phyloP scores from a whole-genome alignment of 2,888 invertebrate genomes.

The Tenthredo amoena region DNA sequence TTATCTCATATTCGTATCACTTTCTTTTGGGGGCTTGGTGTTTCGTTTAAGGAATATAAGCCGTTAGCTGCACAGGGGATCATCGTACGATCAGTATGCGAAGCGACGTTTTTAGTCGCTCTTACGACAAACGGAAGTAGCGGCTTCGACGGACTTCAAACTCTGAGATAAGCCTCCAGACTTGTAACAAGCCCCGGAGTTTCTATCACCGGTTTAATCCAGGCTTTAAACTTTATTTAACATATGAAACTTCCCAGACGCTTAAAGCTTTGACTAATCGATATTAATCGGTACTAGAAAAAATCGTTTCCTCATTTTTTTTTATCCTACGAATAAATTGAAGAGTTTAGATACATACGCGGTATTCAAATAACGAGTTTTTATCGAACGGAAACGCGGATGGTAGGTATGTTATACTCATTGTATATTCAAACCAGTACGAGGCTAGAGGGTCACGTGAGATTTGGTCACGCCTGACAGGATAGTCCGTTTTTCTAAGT shows the following conservation, averaged over 20 bases:
- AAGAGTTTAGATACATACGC: not conserved
- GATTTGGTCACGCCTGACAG: not conserved
- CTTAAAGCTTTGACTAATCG: not conserved
- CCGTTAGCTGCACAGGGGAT: not conserved
- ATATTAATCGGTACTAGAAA: not conserved
- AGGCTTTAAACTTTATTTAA: not conserved
- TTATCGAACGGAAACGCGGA: slow-evolving; percentile 1
- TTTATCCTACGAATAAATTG: not conserved
- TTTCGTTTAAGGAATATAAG: slow-evolving; percentile 17
- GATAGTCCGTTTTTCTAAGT: not conserved
- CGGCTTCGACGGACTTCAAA: slow-evolving; percentile 12
- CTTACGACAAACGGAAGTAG: slow-evolving; percentile 43
- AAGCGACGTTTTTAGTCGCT: slow-evolving; percentile 23
- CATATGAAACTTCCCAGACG: slow-evolving; percentile 4
- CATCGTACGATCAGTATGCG: slow-evolving; percentile 48
- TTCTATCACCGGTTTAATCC: slow-evolving; percentile 13
- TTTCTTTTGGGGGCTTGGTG: not conserved
- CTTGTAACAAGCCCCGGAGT: not conserved
- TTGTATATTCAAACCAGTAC: slow-evolving; percentile 3
- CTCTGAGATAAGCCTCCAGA: slow-evolving; percentile 9
- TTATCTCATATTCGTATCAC: slow-evolving; percentile 3
- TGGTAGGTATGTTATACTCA: not conserved
- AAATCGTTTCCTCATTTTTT: not conserved
- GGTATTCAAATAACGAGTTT: not conserved
- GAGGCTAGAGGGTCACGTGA: slow-evolving; percentile 39